Conservation (phyloP, 2,113 vertebrate genomes). For the Oryzias melastigma region DNA sequence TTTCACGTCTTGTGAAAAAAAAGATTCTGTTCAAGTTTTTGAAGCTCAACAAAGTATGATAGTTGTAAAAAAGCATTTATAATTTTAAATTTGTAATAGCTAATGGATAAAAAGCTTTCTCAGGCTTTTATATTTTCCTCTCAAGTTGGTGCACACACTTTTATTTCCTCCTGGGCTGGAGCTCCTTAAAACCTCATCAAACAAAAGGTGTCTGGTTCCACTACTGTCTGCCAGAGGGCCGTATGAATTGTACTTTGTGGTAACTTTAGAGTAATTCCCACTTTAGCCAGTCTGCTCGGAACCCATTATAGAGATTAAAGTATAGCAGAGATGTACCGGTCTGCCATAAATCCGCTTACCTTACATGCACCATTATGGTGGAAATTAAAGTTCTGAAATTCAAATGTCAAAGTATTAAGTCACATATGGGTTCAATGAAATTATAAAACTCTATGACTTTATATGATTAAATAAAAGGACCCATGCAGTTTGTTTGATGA, state of each 20-base stretch:
- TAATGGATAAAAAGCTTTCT: background rate
- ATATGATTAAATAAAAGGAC: no score
- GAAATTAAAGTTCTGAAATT: slow-evolving; percentile 38
- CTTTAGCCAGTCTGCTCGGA: slow-evolving; percentile 32
- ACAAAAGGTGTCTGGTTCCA: slow-evolving; percentile 31
- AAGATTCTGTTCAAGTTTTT: no score
- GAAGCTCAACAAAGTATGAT: no score
- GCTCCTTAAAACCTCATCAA: slow-evolving; percentile 9
- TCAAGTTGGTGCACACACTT: background rate
- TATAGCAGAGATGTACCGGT: slow-evolving; percentile 29
- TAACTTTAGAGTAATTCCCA: slow-evolving; percentile 33
- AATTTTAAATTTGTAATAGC: no score
- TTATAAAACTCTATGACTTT: no score
- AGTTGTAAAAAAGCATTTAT: no score
- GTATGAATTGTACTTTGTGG: slow-evolving; percentile 32
- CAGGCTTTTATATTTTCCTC: background rate
- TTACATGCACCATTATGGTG: slow-evolving; percentile 30
- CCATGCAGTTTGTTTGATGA: no score
- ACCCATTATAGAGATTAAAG: slow-evolving; percentile 53
- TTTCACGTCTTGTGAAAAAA: no score
- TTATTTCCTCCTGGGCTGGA: background rate
- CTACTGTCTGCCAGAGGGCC: background rate
- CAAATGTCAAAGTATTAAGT: no score
- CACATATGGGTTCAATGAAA: no score
- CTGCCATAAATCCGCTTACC: slow-evolving; percentile 48